phyloP scores from a whole-genome alignment of 2,113 vertebrate species.

The Drymodes brunneopygia region DNA sequence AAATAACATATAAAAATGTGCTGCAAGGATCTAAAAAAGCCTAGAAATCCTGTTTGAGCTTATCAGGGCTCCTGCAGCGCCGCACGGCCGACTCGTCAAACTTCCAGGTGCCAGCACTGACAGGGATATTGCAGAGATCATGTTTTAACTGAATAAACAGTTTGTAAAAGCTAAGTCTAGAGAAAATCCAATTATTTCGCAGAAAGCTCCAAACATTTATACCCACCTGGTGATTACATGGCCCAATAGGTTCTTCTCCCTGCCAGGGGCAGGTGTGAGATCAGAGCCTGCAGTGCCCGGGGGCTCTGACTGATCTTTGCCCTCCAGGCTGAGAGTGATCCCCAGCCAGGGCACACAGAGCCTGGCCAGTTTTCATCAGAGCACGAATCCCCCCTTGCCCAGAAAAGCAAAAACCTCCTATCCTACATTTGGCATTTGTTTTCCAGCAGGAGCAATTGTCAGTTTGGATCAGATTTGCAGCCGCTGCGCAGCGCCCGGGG shows the following conservation, averaged over 20 bases:
- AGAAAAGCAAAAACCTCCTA: not conserved
- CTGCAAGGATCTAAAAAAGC: not conserved
- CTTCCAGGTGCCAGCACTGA: not conserved
- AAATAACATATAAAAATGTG: not conserved
- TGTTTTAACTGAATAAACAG: not conserved
- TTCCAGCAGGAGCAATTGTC: not conserved
- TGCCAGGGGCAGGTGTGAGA: constrained; percentile 18
- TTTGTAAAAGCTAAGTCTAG: not conserved
- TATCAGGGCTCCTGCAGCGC: not conserved
- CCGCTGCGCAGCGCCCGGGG: not conserved
- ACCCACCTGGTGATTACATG: constrained; percentile 68
- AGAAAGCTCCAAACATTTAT: constrained; percentile 34
- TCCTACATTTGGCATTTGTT: not conserved
- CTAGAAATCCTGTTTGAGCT: not conserved
- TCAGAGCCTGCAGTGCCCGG: not conserved
- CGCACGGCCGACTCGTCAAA: not conserved
- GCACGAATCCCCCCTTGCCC: not conserved
- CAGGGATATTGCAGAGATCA: not conserved
- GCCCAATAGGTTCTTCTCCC: constrained; percentile 38
- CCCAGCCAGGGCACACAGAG: not conserved
- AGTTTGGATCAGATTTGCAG: not conserved
- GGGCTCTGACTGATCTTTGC: not conserved
- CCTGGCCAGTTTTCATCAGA: not conserved
- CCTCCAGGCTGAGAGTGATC: not conserved
- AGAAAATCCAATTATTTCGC: constrained; percentile 10